Conservation (phyloP, 2,888 invertebrate genomes). For the Noctua comes region DNA sequence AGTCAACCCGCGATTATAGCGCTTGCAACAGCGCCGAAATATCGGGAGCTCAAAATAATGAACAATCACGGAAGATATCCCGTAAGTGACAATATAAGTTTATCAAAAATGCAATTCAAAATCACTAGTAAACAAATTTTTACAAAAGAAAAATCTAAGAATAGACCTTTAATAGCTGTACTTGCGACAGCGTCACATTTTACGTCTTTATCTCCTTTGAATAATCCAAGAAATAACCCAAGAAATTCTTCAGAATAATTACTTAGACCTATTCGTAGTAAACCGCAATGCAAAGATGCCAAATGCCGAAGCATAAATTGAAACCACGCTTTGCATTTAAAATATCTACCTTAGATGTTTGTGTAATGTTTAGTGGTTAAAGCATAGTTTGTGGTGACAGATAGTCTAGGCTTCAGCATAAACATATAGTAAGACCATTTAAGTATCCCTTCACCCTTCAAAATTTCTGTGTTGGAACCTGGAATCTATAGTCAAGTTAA, state of each 20-base stretch:
- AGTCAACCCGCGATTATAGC: no score
- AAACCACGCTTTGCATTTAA: slow-evolving; percentile 46
- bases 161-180: not conserved
- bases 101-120: not conserved
- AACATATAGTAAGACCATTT: not conserved
- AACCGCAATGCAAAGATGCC: slow-evolving; percentile 27
- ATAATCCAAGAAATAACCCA: slow-evolving; percentile 11
- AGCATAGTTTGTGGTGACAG: slow-evolving; percentile 15
- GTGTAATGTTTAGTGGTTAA: slow-evolving; percentile 31
- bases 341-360: slow-evolving; percentile 37
- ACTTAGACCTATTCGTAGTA: slow-evolving; percentile 1
- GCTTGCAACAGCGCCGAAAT: no score
- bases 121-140: not conserved
- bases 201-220: not conserved
- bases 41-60: no score
- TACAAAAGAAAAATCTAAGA: not conserved
- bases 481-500: no score
- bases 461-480: no score
- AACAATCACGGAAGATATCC: no score
- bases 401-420: slow-evolving; percentile 1
- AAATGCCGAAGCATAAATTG: slow-evolving; percentile 48
- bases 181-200: not conserved
- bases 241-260: slow-evolving; percentile 30
- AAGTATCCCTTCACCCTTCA: not conserved
- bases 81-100: no score